Evolutionary conservation across 2,888 invertebrate genomes (phyloP).

Genomic region (Gari tellinella): DNA sequence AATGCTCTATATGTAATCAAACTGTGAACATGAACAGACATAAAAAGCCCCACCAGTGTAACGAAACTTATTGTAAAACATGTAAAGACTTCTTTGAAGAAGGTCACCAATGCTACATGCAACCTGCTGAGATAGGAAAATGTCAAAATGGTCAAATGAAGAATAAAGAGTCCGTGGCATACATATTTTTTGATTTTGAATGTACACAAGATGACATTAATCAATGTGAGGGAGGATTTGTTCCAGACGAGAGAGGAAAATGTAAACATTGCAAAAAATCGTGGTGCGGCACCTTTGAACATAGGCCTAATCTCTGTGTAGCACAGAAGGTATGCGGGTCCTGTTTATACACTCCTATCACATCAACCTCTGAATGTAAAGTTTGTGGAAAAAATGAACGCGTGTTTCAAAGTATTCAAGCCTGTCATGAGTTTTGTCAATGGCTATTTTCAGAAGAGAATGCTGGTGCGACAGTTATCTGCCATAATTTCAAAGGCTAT

Average conservation of each 20-base stretch:
- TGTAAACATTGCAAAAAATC: constrained; percentile 23
- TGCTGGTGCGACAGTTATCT: constrained; percentile 42
- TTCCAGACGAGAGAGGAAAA: background rate
- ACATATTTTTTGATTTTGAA: constrained; percentile 52
- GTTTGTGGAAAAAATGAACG: constrained; percentile 42
- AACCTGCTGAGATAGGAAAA: constrained; percentile 13
- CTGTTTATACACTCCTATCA: constrained; percentile 24
- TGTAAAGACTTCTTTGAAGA: constrained; percentile 37
- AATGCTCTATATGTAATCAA: constrained; percentile 28
- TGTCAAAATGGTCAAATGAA: background rate
- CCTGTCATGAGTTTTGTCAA: constrained; percentile 41
- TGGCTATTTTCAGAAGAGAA: constrained; percentile 54
- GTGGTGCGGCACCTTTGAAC: constrained; percentile 21
- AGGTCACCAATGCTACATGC: constrained; percentile 42
- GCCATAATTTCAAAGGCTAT: constrained; percentile 58
- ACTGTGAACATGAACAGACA: constrained; percentile 15
- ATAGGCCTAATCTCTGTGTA: constrained; percentile 19
- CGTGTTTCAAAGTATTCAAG: constrained; percentile 18
- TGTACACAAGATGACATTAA: constrained; percentile 30
- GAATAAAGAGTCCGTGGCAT: constrained; percentile 5
- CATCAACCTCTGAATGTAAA: constrained; percentile 8
- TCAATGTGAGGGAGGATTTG: constrained; percentile 23
- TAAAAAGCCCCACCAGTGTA: constrained; percentile 25
- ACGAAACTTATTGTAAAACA: constrained; percentile 31
- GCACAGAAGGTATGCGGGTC: constrained; percentile 34